Conservation (phyloP, 1,140 invertebrate genomes). For the Drosophila elegans region DNA sequence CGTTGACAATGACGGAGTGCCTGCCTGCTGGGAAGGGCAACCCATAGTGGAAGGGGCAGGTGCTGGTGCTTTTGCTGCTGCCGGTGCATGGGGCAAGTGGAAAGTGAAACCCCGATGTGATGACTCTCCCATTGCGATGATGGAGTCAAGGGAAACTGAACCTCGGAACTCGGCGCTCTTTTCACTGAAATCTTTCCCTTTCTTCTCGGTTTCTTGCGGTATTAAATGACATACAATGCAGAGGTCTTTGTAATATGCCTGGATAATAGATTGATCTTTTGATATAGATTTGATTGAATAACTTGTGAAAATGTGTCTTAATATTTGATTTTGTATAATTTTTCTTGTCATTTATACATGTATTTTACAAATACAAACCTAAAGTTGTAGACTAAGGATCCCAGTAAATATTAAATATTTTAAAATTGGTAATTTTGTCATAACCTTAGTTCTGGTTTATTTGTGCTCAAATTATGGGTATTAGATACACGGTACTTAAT, state of each 20-base stretch:
- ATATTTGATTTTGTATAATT: not conserved
- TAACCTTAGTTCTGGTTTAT: no score
- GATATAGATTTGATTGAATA: not conserved
- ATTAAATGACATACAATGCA: not conserved
- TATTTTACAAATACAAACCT: no score
- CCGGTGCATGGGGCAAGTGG: slow-evolving; percentile 46
- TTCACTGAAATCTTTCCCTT: slow-evolving; percentile 24
- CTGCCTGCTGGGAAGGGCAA: not conserved
- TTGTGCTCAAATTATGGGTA: no score
- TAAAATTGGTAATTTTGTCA: no score
- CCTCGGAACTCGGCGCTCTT: slow-evolving; percentile 12
- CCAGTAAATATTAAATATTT: no score
- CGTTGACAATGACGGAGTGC: slow-evolving; percentile 64
- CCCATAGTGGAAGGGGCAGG: slow-evolving; percentile 12
- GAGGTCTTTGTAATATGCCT: not conserved
- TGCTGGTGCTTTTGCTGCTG: not conserved
- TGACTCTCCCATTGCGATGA: slow-evolving; percentile 47
- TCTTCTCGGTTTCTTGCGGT: slow-evolving; percentile 5
- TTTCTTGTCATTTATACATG: not conserved
- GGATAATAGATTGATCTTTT: not conserved
- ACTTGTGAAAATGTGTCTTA: not conserved
- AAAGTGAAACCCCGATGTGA: slow-evolving; percentile 70
- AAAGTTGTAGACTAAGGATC: no score
- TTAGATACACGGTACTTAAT: no score
- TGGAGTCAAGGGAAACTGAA: slow-evolving; percentile 28